phyloP scores from a whole-genome alignment of 30 jellyfish, hydroid and myxozoan species.

The Turritopsis dohrnii region DNA sequence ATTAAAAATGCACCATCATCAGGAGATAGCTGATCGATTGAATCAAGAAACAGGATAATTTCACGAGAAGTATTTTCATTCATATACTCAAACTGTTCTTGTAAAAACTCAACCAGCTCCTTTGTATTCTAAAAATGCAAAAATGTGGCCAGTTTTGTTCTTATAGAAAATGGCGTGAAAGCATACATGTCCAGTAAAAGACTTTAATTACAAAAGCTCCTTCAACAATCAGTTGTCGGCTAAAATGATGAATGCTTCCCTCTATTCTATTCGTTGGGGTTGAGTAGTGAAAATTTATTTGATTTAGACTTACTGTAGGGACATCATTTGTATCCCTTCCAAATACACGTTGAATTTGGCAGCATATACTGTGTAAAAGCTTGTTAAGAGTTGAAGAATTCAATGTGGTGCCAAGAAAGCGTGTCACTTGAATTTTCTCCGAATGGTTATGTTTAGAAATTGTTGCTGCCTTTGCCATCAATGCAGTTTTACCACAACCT shows the following conservation, averaged over 20 bases:
- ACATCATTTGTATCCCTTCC: neutral
- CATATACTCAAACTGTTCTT: constrained; percentile 16
- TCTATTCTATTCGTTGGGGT: too few species aligned
- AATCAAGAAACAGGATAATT: constrained; percentile 46
- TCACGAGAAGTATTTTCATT: neutral
- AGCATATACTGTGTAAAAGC: constrained; percentile 50
- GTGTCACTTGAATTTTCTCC: constrained; percentile 31
- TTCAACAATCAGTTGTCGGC: too few species aligned
- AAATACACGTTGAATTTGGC: constrained; percentile 25
- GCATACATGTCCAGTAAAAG: too few species aligned
- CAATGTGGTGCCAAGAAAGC: constrained; percentile 71
- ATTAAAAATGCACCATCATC: constrained; percentile 59
- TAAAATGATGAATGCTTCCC: too few species aligned
- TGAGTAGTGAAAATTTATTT: too few species aligned
- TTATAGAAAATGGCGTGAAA: neutral
- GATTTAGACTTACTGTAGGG: neutral
- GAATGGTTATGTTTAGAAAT: constrained; percentile 35
- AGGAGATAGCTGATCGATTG: constrained; percentile 71
- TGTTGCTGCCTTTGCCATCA: constrained; percentile 69
- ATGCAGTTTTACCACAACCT: constrained; percentile 74
- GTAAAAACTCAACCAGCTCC: constrained; percentile 56
- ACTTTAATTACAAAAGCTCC: too few species aligned
- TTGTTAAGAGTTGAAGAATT: constrained; percentile 52
- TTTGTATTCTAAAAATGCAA: constrained; percentile 52
- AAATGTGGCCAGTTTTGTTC: too few species aligned